Base-by-base conservation (phyloP, 35 echinoderm and acorn worm genomes). In the Chiridota heheva region DNA sequence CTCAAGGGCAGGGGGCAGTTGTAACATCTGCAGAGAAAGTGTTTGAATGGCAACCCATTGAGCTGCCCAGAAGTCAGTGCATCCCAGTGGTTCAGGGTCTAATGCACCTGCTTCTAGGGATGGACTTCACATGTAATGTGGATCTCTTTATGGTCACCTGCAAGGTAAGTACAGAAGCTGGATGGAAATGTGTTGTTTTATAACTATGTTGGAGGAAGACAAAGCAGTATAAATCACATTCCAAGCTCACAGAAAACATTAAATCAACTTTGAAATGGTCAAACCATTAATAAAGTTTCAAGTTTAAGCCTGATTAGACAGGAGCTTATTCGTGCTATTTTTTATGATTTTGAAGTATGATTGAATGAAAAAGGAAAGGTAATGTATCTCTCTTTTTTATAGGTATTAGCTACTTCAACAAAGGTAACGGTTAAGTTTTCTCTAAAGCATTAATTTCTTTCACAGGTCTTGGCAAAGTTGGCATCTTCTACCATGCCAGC, bases 61-160 rank as follows among this genome's bases (percentile, higher is more conserved):
- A 73, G 28, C 83, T 98, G 36, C 80, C 89, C 20, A 84, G 95
- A 42, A 81, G 86, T 16, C 81, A 78, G 20, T 87, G 95, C 45
- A 72, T 91, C 41, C 95, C 90, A 17, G 95, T 91, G 2, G 69
- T 91, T 4, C 79, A 91, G 60, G 95, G 95, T 38, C 85, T 98
- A 7, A 77, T 91, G 24, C 68, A 86, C 2, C 71, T 92, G 1
- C 77, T 98, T 28, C 75, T 98, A 28, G 84, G 85, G 22, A 98
- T 98, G 89, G 95, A 98, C 73, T 98, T 91, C 81, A 91, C 89
- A 18, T 91, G 89, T 4, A 84, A 98, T 82, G 95, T 91, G 1
- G 95, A 98, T 81, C 55, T 91, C 18, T 98, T 98, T 49, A 86
- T 98, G 24, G 82, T 91, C 40, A 80, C 89, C 4, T 98, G 95